phyloP scores from a whole-genome alignment of 2,888 invertebrate species.

The Temnothorax unifasciatus region DNA sequence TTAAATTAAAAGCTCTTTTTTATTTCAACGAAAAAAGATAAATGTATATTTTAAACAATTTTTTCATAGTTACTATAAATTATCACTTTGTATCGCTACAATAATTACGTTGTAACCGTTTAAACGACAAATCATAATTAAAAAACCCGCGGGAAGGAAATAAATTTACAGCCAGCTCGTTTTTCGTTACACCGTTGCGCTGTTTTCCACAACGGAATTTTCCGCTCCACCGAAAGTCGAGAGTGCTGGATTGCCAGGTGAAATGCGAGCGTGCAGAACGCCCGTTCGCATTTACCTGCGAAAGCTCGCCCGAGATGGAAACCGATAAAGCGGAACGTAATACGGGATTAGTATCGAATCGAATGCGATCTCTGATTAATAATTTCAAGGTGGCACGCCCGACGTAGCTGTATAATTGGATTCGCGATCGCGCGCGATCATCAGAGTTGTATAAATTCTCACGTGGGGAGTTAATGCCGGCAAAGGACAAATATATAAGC shows the following conservation, averaged over 20 bases:
- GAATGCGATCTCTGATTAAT: slow-evolving; percentile 65
- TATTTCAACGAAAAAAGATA: not conserved
- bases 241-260: slow-evolving; percentile 56
- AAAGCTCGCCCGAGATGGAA: slow-evolving; percentile 53
- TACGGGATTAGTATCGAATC: slow-evolving; percentile 60
- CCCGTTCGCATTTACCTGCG: not conserved
- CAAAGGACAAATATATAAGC: not conserved
- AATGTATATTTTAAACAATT: not conserved
- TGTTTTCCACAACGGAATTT: slow-evolving; percentile 52
- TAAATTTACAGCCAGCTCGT: not conserved
- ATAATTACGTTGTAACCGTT: not conserved
- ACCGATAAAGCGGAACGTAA: slow-evolving; percentile 63
- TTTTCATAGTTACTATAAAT: not conserved
- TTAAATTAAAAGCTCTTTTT: not conserved
- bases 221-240: slow-evolving; percentile 33
- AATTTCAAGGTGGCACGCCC: slow-evolving; percentile 60
- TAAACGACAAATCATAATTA: slow-evolving; percentile 25
- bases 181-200: not conserved
- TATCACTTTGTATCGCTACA: not conserved
- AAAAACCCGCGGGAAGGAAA: not conserved
- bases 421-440: slow-evolving; percentile 43
- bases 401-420: slow-evolving; percentile 55
- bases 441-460: slow-evolving; percentile 27
- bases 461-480: slow-evolving; percentile 7
- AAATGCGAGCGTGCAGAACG: slow-evolving; percentile 60